Evolutionary conservation across 2,888 invertebrate species (phyloP).

Genomic region (Oxyscelio sp.): DNA sequence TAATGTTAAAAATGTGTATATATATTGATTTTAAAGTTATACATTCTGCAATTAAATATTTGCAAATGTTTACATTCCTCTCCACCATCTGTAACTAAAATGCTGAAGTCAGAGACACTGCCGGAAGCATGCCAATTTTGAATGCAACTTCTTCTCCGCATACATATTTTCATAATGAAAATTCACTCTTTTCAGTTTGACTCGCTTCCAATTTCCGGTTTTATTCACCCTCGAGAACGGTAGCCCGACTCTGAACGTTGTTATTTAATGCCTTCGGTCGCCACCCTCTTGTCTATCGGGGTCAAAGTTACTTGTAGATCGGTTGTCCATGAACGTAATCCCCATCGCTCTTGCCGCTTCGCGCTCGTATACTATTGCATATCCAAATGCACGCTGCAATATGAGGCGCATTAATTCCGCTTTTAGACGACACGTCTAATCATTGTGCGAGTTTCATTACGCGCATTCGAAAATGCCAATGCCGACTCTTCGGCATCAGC

Average conservation of each 20-base stretch:
- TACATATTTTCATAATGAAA: constrained; percentile 54
- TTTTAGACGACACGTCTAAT: constrained; percentile 52
- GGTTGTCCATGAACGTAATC: constrained; percentile 69
- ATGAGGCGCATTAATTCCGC: constrained; percentile 58
- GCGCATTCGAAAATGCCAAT: constrained; percentile 22
- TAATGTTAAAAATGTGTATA: too few relatives aligned
- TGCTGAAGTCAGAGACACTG: too few relatives aligned
- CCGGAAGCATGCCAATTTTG: too few relatives aligned
- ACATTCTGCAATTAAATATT: too few relatives aligned
- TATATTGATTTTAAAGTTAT: too few relatives aligned
- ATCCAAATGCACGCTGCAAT: constrained; percentile 49
- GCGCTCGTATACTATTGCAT: constrained; percentile 44
- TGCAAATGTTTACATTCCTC: too few relatives aligned
- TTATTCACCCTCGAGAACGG: constrained; percentile 48
- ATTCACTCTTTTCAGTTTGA: constrained; percentile 53
- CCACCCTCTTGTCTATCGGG: constrained; percentile 64
- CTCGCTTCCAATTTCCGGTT: constrained; percentile 61
- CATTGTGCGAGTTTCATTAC: constrained; percentile 46
- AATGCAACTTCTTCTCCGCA: too few relatives aligned
- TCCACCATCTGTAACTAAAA: too few relatives aligned
- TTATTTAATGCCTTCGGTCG: constrained; percentile 57
- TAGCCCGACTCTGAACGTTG: constrained; percentile 41
- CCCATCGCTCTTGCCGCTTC: constrained; percentile 24
- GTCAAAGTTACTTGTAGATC: constrained; percentile 71
- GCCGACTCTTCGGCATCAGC: background rate